Conservation (phyloP, 2,888 invertebrate genomes). For the Azorinus chamasolen region DNA sequence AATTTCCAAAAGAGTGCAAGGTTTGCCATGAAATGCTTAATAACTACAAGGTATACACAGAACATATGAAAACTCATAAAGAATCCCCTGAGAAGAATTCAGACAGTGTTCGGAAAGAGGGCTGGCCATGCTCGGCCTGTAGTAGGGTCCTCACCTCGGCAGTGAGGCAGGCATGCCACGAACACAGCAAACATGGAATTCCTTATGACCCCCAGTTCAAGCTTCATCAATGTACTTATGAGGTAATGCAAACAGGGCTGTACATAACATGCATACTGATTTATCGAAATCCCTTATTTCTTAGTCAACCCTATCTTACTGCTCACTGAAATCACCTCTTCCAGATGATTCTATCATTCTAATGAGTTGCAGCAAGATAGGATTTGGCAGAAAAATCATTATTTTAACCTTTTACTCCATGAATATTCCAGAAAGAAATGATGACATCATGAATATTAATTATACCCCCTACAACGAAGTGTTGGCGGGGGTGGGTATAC, state of each 20-base stretch:
- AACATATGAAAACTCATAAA: constrained; percentile 32
- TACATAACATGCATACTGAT: too few relatives aligned
- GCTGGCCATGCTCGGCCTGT: constrained; percentile 45
- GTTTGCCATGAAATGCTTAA: constrained; percentile 1
- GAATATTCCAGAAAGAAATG: too few relatives aligned
- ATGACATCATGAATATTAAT: too few relatives aligned
- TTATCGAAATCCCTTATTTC: too few relatives aligned
- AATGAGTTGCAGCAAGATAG: too few relatives aligned
- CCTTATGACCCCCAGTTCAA: constrained; percentile 43
- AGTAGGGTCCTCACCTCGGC: constrained; percentile 20
- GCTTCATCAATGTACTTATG: constrained; percentile 34
- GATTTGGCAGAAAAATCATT: too few relatives aligned
- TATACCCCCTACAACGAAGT: too few relatives aligned
- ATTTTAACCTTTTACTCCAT: too few relatives aligned
- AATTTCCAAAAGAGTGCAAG: constrained; percentile 3
- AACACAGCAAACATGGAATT: constrained; percentile 51
- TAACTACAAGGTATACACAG: constrained; percentile 7
- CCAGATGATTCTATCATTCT: too few relatives aligned
- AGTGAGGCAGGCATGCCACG: constrained; percentile 43
- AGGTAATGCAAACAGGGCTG: constrained; percentile 38
- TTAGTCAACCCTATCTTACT: too few relatives aligned
- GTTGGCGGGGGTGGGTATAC: too few relatives aligned
- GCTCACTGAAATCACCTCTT: too few relatives aligned
- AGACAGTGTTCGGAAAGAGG: neutral
- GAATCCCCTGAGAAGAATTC: neutral